Evolutionary conservation across 2,888 invertebrate genomes (phyloP), one percentile per base, ranked within the genome.

Genomic region (Amorpha juglandis): DNA sequence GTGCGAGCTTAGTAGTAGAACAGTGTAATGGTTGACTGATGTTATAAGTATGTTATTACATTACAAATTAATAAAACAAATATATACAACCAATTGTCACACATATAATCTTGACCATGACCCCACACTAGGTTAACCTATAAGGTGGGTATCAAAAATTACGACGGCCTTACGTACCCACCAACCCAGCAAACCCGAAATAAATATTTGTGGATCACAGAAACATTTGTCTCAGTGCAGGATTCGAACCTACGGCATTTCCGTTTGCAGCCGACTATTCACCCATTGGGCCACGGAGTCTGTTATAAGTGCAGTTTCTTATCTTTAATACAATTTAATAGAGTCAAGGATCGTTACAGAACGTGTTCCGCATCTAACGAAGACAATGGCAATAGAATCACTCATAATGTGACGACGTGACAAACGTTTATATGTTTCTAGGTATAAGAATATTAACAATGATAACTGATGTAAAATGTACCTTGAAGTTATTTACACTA

Each of bases 331-430:
- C 16, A 58, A 55, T 33, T n/a, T 16, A 38, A 16, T 19, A 16
- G 16, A 19, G 50, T 50, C 58, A 38, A 19, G 38, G 58, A 42
- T 58, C 16, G 19, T 19, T 58, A 16, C 19, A 19, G 55, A 38
- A 16, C 11, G 19, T 38, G 38, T 58, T 67, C 58, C 52, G 53
- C 65, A 42, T 67, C 63, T 53, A 12, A 65, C 55, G 76, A 82
- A 82, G 82, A 88, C 86, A 89, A 89, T 87, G 72, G 72, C 76
- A 73, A 81, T 83, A 78, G 71, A 76, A 71, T 73, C 63, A 63
- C 69, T 81, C 82, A 78, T 82, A 87, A 87, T 79, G 81, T 82
- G 72, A 88, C 88, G 89, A 90, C 87, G 86, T 80, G 71, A 70
- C 73, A 64, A 75, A 71, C 74, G 35, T 35, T 16, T 71, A 77